Conservation (phyloP, 2,113 vertebrate species). For the Mesembrinibis cayennensis region DNA sequence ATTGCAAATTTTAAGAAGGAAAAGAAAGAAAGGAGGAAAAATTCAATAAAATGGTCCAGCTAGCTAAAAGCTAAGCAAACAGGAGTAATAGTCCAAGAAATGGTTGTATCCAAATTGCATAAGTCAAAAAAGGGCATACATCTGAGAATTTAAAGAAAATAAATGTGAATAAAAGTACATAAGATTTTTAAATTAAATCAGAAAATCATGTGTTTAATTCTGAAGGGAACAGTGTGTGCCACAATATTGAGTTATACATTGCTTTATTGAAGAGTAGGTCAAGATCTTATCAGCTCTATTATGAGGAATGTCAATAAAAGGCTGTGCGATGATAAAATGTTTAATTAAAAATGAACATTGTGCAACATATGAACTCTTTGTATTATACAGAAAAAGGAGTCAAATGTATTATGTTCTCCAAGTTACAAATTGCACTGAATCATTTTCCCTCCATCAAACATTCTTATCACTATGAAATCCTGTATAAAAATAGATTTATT, state of each 20-base stretch:
- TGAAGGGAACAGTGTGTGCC: constrained; percentile 15
- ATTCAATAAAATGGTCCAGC: background rate
- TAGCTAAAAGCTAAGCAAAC: background rate
- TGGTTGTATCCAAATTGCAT: background rate
- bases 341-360: constrained; percentile 73
- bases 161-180: constrained; percentile 1
- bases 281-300: constrained; percentile 66
- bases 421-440: constrained; percentile 25
- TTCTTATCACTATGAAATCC: background rate
- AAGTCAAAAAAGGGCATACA: background rate
- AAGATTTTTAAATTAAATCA: constrained; percentile 53
- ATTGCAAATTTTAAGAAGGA: background rate
- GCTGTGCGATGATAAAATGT: constrained; percentile 48
- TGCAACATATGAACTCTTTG: constrained; percentile 47
- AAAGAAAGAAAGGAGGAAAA: background rate
- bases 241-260: constrained; percentile 61
- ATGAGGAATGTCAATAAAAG: constrained; percentile 67
- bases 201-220: constrained; percentile 47
- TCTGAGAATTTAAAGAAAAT: constrained; percentile 23
- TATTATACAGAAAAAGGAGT: constrained; percentile 22
- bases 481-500: background rate
- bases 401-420: background rate
- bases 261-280: constrained; percentile 59
- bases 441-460: background rate
- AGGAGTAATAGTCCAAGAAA: background rate